A percentile compares a stretch with the other conserved stretches of the same genome.
These are phyloP conservation scores for Neocrepidodera transversa DNA, from an alignment of 2,888 invertebrate species.

Conservation along the genomic window DNA sequence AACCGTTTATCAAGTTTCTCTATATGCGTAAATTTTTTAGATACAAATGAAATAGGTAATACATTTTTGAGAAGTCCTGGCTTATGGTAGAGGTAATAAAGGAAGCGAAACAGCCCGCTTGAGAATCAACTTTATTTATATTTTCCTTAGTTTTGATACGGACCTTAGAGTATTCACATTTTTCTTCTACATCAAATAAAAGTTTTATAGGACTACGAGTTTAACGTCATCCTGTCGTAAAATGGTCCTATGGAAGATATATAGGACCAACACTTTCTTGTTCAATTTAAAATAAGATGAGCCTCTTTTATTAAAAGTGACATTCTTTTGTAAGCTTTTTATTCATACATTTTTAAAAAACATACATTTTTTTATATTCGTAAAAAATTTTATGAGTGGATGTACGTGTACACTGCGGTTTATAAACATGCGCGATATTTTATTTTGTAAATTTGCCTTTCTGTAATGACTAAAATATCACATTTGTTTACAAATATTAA, in stretches of 20 bases:
- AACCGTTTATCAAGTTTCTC: constrained; percentile 9
- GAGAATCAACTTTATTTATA: constrained; percentile 35
- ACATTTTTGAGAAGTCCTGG: constrained; percentile 27
- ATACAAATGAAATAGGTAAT: constrained; percentile 30
- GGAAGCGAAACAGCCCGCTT: constrained; percentile 19
- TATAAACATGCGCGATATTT: too few species aligned
- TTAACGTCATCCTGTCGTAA: constrained; percentile 24
- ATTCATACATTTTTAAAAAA: too few species aligned
- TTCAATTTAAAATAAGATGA: constrained; percentile 8
- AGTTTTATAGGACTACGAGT: constrained; percentile 31
- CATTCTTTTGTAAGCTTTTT: not conserved
- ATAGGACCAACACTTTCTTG: constrained; percentile 5
- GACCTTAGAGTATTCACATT: constrained; percentile 31
- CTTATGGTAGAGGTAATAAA: constrained; percentile 22
- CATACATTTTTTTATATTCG: too few species aligned
- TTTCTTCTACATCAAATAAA: constrained; percentile 31
- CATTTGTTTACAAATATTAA: too few species aligned
- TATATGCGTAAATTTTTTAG: constrained; percentile 21
- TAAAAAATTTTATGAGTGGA: too few species aligned
- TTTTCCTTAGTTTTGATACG: constrained; percentile 32
- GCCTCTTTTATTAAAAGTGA: not conserved
- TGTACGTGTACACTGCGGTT: too few species aligned
- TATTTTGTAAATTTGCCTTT: too few species aligned
- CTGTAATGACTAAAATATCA: too few species aligned
- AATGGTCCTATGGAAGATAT: constrained; percentile 15